Conservation (phyloP, 2,113 vertebrate species). For the Telmatochromis sp. region DNA sequence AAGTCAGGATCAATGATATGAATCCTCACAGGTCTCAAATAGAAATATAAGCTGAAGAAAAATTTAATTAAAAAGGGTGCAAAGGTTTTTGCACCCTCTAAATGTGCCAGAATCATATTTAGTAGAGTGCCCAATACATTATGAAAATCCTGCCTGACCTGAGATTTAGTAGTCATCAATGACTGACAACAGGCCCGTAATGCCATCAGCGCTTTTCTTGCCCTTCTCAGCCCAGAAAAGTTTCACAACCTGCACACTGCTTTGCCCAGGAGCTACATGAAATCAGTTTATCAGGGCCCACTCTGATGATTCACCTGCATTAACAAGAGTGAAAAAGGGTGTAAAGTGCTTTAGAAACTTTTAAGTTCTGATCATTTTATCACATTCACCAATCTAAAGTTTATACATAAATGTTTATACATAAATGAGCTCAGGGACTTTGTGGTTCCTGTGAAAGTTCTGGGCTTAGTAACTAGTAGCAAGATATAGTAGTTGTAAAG, state of each 20-base stretch:
- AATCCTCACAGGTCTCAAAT: background rate
- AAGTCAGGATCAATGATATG: background rate
- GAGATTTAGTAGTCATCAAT: background rate
- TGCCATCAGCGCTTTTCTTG: rapidly evolving
- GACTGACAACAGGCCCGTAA: background rate
- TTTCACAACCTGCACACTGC: background rate
- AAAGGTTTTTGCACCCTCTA: background rate
- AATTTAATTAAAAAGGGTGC: background rate
- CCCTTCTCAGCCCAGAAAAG: background rate
- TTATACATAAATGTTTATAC: background rate
- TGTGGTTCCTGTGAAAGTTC: background rate
- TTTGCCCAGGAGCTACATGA: rapidly evolving
- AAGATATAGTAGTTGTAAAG: background rate
- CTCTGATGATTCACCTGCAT: background rate
- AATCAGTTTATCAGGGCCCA: background rate
- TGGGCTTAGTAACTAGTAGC: background rate
- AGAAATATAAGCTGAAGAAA: background rate
- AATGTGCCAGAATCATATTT: background rate
- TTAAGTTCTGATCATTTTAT: background rate
- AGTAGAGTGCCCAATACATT: background rate
- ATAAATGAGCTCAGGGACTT: background rate
- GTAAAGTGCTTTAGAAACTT: background rate
- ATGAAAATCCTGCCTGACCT: background rate
- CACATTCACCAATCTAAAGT: background rate
- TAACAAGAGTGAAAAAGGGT: background rate